Conservation (phyloP, 2,113 vertebrate species). For the Pungitius pungitius region DNA sequence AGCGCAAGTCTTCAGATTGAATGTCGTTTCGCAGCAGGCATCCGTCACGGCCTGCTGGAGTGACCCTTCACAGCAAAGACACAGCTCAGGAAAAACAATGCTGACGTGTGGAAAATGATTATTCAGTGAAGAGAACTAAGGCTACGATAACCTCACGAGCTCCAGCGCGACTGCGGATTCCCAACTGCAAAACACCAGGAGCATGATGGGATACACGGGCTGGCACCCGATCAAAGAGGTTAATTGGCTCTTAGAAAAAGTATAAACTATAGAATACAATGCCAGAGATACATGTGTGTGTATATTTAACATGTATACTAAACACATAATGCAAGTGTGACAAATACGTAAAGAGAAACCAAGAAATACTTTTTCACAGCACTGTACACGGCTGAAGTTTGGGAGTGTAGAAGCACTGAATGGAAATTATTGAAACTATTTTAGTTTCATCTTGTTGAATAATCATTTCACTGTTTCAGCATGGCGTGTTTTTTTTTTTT, state of each 20-base stretch:
- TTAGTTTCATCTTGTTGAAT: no score
- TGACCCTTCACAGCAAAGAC: slow-evolving; percentile 25
- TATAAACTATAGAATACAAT: no score
- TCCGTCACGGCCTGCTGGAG: slow-evolving; percentile 27
- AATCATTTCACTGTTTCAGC: background rate
- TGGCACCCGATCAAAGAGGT: background rate
- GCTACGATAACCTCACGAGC: background rate
- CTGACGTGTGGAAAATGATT: slow-evolving; percentile 37
- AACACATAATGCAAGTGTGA: no score
- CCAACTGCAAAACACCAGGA: background rate
- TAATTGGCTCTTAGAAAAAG: background rate
- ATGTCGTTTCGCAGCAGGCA: slow-evolving; percentile 31
- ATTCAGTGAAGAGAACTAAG: slow-evolving; percentile 2
- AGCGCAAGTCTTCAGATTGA: slow-evolving; percentile 36
- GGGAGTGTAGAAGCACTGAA: no score
- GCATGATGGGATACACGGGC: background rate
- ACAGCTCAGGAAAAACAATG: slow-evolving; percentile 35
- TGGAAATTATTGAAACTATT: no score
- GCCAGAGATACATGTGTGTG: no score
- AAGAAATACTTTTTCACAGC: no score
- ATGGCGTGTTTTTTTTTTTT: background rate
- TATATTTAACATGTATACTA: no score
- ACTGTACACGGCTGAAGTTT: no score
- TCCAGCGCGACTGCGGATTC: background rate
- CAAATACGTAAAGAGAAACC: no score